phyloP scores from a whole-genome alignment of 2,113 vertebrate genomes.

The Lanius ludovicianus region DNA sequence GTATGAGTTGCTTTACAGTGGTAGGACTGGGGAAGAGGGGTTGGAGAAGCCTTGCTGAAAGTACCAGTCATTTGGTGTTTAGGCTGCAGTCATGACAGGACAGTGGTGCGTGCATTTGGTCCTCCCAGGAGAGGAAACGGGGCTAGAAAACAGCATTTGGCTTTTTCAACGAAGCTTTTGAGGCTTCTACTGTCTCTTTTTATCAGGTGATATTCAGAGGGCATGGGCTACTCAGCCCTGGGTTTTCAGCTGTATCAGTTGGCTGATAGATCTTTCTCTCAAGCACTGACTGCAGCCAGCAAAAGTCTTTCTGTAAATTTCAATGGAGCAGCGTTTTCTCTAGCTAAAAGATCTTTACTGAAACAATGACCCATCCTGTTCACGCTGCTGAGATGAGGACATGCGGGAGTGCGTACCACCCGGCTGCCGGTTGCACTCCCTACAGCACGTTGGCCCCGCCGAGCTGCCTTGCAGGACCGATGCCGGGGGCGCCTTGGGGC shows the following conservation, averaged over 20 bases:
- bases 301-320: background rate
- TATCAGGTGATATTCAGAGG: background rate
- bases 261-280: background rate
- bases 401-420: too few species aligned
- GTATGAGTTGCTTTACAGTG: background rate
- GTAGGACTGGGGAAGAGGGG: background rate
- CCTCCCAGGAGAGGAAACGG: background rate
- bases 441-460: too few species aligned
- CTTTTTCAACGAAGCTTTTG: background rate
- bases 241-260: background rate
- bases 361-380: background rate
- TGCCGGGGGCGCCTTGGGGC: too few species aligned
- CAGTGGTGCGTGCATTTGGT: background rate
- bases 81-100: background rate
- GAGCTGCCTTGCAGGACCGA: too few species aligned
- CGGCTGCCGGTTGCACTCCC: too few species aligned
- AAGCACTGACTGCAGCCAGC: background rate
- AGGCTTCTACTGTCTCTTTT: background rate
- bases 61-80: rapidly evolving
- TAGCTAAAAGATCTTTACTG: background rate
- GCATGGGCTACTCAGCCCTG: background rate
- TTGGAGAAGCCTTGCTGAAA: background rate
- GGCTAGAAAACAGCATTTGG: background rate
- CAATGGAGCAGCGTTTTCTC: background rate
- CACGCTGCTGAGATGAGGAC: background rate